Conservation (phyloP, 53 echinoderm and acorn worm genomes). For the Holothuria leucospilota region DNA sequence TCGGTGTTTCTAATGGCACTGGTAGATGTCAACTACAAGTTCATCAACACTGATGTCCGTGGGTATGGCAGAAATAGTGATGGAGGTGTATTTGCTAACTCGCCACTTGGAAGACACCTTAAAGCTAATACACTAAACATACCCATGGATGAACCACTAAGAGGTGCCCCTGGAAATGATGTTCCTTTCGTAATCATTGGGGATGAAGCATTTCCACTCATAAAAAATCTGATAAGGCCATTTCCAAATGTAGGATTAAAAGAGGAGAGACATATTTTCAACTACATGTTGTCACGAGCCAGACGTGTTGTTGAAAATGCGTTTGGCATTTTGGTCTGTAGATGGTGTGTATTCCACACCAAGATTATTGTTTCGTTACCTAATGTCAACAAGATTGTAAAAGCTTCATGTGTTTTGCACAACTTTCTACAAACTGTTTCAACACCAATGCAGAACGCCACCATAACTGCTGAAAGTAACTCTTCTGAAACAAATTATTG, state of each 20-base stretch:
- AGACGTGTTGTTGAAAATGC: conserved; percentile 49
- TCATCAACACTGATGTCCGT: conserved; percentile 47
- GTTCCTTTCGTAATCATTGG: conserved; percentile 58
- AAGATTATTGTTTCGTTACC: conserved; percentile 37
- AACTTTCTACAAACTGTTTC: conserved; percentile 58
- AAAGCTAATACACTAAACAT: background rate
- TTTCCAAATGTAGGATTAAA: conserved; percentile 45
- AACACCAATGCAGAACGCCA: background rate
- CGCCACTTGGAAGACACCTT: background rate
- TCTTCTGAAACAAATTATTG: background rate
- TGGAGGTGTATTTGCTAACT: conserved; percentile 39
- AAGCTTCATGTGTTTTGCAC: conserved; percentile 72
- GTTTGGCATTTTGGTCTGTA: conserved; percentile 54
- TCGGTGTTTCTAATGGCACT: conserved; percentile 16
- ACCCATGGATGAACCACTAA: conserved; percentile 34
- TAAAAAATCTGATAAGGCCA: conserved; percentile 47
- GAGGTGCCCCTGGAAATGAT: conserved; percentile 36
- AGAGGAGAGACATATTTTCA: conserved; percentile 36
- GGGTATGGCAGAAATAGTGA: conserved; percentile 26
- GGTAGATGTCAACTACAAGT: conserved; percentile 54
- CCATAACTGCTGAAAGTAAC: background rate
- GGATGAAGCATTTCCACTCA: conserved; percentile 58
- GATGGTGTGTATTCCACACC: conserved; percentile 64
- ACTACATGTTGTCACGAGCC: conserved; percentile 43
- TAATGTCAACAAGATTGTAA: conserved; percentile 50